Conservation (phyloP, 23 tunicate species). For the Ascidia mentula region DNA sequence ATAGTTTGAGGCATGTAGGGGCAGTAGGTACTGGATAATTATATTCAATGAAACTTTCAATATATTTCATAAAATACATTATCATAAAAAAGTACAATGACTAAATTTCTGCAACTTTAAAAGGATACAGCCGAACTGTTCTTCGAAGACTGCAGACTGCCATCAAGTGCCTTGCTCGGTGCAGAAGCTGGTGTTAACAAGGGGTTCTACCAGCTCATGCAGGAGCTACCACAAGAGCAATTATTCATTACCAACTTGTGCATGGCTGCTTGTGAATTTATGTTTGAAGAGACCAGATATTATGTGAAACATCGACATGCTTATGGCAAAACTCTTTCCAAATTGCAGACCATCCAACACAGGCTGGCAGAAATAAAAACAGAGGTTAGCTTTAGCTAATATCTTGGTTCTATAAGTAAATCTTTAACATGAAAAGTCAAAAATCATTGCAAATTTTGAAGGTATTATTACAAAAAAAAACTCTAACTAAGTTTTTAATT, state of each 20-base stretch:
- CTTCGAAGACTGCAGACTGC: slow-evolving; percentile 90
- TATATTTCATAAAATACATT: too few species aligned
- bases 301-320: slow-evolving; percentile 98
- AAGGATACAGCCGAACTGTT: slow-evolving; percentile 96
- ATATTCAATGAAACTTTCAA: too few species aligned
- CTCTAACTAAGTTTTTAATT: too few species aligned
- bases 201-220: slow-evolving; percentile 90
- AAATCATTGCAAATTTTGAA: too few species aligned
- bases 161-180: slow-evolving; percentile 82
- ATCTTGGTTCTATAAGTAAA: too few species aligned
- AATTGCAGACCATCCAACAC: slow-evolving; percentile 95
- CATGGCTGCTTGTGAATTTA: slow-evolving; percentile 80
- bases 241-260: slow-evolving; percentile 72
- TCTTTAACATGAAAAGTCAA: too few species aligned
- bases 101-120: too few species aligned
- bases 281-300: slow-evolving; percentile 93
- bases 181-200: slow-evolving; percentile 87
- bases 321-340: slow-evolving; percentile 82
- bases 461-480: too few species aligned
- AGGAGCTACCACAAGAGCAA: slow-evolving; percentile 93
- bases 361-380: slow-evolving; percentile 96
- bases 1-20: too few species aligned
- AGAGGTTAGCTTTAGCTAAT: too few species aligned
- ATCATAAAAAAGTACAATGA: too few species aligned
- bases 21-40: too few species aligned